phyloP scores from a whole-genome alignment of 2,797 vertebrate genomes.

The Apodemus agrarius region DNA sequence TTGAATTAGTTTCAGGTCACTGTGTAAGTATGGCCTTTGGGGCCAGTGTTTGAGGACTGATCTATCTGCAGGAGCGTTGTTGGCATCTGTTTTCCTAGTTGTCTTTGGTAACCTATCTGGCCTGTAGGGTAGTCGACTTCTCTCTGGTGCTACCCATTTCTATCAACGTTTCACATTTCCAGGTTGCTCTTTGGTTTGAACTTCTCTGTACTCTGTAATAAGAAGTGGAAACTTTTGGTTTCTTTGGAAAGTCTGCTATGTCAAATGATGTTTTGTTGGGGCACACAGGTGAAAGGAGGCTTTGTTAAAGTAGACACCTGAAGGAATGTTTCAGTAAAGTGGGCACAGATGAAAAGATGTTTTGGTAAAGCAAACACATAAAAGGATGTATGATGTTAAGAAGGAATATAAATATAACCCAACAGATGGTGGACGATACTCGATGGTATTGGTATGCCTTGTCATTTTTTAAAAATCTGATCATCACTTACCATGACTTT shows the following conservation, averaged over 20 bases:
- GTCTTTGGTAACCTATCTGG: conserved; percentile 5
- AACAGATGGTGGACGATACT: neutral
- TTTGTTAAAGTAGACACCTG: neutral
- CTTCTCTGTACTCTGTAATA: neutral
- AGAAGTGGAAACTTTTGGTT: neutral
- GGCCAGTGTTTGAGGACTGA: neutral
- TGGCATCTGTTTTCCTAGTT: neutral
- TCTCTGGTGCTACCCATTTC: neutral
- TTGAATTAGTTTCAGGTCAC: neutral
- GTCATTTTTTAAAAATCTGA: neutral
- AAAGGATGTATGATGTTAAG: neutral
- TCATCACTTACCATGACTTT: neutral
- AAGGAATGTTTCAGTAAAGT: neutral
- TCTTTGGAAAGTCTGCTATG: neutral
- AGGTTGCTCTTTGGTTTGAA: neutral
- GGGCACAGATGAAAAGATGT: neutral
- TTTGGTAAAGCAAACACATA: neutral
- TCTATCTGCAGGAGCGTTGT: neutral
- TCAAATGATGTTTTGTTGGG: neutral
- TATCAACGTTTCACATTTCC: neutral
- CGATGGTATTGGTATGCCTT: neutral
- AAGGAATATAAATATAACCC: neutral
- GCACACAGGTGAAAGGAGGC: neutral
- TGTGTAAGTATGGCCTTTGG: neutral
- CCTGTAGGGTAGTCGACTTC: no score